Conservation (phyloP, 2,797 vertebrate genomes). For the Microctenopoma steveboyesi region DNA sequence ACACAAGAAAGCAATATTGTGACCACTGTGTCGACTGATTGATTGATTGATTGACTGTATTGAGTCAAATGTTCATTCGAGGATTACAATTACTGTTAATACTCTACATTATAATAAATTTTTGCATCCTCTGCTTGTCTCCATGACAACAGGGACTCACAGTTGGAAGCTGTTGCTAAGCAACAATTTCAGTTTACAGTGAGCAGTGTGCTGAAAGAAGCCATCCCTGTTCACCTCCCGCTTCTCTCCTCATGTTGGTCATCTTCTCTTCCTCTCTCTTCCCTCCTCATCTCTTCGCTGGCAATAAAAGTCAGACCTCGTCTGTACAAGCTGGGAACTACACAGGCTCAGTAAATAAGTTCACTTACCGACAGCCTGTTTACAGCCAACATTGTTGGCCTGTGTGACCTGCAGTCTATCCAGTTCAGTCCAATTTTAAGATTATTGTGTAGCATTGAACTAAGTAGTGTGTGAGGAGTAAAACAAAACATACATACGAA, state of each 20-base stretch:
- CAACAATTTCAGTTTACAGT: constrained; percentile 20
- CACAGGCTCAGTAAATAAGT: neutral
- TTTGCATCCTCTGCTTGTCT: constrained; percentile 41
- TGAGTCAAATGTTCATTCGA: constrained; percentile 5
- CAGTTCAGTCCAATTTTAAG: neutral
- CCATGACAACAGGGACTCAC: constrained; percentile 58
- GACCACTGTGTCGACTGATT: neutral
- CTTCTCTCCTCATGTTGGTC: neutral
- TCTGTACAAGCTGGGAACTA: neutral
- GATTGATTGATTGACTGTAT: no score
- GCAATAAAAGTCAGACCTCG: constrained; percentile 5
- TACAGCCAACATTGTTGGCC: neutral
- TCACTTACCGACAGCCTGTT: neutral
- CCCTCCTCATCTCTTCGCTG: constrained; percentile 3
- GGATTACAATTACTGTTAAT: constrained; percentile 7
- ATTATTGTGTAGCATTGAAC: no score
- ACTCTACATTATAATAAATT: neutral
- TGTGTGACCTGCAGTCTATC: neutral
- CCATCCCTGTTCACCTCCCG: neutral
- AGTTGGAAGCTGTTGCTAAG: constrained; percentile 45
- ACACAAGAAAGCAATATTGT: neutral
- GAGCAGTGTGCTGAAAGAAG: constrained; percentile 25
- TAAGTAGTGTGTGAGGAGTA: neutral
- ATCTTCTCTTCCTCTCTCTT: neutral
- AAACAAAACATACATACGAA: neutral